Percentiles rank a stretch among this genome's conserved stretches.
phyloP scores from a whole-genome alignment of 2,888 invertebrate species.

The Heliconius erato region DNA sequence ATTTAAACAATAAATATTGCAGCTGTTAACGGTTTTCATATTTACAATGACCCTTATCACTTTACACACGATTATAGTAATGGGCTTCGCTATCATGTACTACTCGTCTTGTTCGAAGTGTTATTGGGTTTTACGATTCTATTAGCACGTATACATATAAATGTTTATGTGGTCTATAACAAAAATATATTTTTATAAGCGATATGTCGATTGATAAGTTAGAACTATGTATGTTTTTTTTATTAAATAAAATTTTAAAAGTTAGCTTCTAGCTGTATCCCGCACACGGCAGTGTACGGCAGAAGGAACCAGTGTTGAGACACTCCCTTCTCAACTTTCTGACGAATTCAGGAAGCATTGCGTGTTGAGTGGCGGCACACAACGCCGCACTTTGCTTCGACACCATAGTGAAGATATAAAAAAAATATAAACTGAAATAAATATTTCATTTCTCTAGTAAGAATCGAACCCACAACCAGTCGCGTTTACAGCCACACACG shows the following conservation, averaged over 20 bases:
- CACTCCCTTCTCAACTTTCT: too few species aligned
- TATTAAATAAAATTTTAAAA: background rate
- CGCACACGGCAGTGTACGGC: too few species aligned
- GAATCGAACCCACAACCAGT: too few species aligned
- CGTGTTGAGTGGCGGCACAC: too few species aligned
- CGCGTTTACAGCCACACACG: too few species aligned
- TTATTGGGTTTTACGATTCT: background rate
- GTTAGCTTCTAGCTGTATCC: too few species aligned
- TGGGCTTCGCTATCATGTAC: background rate
- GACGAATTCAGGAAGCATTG: too few species aligned
- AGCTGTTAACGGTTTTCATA: background rate
- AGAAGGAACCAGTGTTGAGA: too few species aligned
- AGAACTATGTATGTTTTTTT: background rate
- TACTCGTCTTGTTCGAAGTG: slow-evolving; percentile 12
- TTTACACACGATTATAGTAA: slow-evolving; percentile 9
- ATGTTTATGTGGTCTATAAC: background rate
- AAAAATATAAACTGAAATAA: too few species aligned
- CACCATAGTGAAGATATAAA: too few species aligned
- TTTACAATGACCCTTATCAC: slow-evolving; percentile 41
- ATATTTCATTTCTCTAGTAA: too few species aligned
- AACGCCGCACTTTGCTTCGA: too few species aligned
- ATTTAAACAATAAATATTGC: background rate
- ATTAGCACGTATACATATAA: background rate
- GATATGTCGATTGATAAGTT: background rate
- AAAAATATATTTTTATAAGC: background rate